Conservation (phyloP, 2,797 vertebrate species). For the Sebastes matsubarae region DNA sequence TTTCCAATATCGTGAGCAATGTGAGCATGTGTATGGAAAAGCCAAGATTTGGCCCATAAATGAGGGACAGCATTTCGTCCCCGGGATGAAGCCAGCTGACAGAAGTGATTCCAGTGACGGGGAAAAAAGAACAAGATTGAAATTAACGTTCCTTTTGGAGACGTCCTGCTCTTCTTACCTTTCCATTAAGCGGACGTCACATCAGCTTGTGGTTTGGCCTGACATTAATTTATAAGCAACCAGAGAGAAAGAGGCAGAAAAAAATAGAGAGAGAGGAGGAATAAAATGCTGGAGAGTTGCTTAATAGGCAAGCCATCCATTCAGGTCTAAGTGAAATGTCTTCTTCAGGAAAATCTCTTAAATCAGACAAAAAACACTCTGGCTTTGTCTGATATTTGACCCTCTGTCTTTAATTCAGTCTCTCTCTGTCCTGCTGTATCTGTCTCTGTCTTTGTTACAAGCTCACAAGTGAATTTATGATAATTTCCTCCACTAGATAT, state of each 20-base stretch:
- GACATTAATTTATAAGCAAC: neutral
- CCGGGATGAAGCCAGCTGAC: neutral
- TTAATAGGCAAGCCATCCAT: neutral
- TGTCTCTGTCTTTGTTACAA: neutral
- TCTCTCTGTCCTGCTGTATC: neutral
- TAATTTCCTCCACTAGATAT: neutral
- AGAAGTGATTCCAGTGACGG: neutral
- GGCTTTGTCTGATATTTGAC: slow-evolving; percentile 6
- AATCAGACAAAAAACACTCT: neutral
- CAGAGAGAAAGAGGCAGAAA: neutral
- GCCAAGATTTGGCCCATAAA: neutral
- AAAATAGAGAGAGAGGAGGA: too few relatives aligned
- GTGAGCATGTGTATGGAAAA: neutral
- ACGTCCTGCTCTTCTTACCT: neutral
- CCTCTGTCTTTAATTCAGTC: neutral
- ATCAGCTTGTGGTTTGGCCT: neutral
- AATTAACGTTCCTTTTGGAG: neutral
- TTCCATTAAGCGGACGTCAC: neutral
- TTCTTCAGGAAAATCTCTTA: too few relatives aligned
- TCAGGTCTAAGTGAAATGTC: slow-evolving; percentile 1
- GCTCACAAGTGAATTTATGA: neutral
- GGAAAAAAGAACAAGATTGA: neutral
- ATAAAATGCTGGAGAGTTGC: neutral
- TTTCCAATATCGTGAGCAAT: too few relatives aligned
- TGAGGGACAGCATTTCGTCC: neutral